Evolutionary conservation across 2,113 vertebrate genomes (phyloP), one percentile per base, ranked within the genome.

Genomic region (Athene noctua): DNA sequence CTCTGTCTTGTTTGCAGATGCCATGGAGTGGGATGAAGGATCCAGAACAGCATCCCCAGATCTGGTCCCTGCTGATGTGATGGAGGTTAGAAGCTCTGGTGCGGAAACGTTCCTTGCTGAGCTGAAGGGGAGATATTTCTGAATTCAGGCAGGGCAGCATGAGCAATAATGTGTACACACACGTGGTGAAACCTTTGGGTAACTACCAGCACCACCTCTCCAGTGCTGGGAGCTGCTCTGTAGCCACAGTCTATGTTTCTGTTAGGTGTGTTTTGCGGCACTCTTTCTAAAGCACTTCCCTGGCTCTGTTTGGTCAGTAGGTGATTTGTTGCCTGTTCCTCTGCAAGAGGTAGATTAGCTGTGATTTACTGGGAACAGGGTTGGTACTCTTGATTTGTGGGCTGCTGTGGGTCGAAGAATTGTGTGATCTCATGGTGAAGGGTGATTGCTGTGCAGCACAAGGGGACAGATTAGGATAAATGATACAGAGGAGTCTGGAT

Each of bases 21-120:
- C 23, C 16, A 2, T 13, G 34, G 51, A 47, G 23, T 11, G 16
- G 46, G 46, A 58, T 77, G 55, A 51, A 88, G 29, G 59, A 59
- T 52, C 40, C 10, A 25, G n/a, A 68, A 29, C 59, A 73, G 23
- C 23, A 73, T 73, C 23, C 32, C 19, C 14, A 80, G 32, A 26
- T 20, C 46, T 40, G 42, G 7, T 49, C 23, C 17, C 18, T n/a
- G 6, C 32, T 59, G 42, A 29, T 38, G 11, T 25, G 62, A 55
- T 0, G 0, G 54, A 59, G 8, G 5, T 47, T 52, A 55, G 61
- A 44, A 21, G 16, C 15, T 80, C 46, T 4, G 3, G 25, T 9
- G n/a, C 9, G 49, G 55, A 44, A 58, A 54, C 0, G 0, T 19
- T 82, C 20, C 61, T 88, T 47, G 54, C 59, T 88, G 88, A 54